phyloP scores from a whole-genome alignment of 2,888 invertebrate genomes.

The Sinohyriopsis cumingii region DNA sequence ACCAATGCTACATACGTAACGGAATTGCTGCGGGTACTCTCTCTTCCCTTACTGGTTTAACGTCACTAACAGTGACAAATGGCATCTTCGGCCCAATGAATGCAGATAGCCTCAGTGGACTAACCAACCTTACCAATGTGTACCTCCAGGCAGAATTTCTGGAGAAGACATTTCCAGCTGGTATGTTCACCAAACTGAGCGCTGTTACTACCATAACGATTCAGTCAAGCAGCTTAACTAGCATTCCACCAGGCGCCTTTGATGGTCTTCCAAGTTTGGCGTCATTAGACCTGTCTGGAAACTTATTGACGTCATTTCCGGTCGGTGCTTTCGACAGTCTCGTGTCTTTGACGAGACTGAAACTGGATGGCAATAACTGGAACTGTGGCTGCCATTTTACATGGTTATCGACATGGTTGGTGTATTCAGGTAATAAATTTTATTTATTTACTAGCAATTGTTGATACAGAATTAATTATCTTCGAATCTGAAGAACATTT shows the following conservation, averaged over 20 bases:
- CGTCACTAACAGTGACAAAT: slow-evolving; percentile 7
- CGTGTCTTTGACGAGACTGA: slow-evolving; percentile 12
- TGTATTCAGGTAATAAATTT: slow-evolving; percentile 16
- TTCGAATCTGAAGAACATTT: too few relatives aligned
- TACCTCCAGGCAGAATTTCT: slow-evolving; percentile 18
- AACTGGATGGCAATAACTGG: slow-evolving; percentile 15
- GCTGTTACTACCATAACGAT: slow-evolving; percentile 14
- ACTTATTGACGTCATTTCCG: slow-evolving; percentile 19
- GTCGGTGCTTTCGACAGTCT: slow-evolving; percentile 16
- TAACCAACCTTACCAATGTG: slow-evolving; percentile 5
- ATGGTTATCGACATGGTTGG: slow-evolving; percentile 17
- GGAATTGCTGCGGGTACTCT: slow-evolving; percentile 20
- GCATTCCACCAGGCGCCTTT: slow-evolving; percentile 10
- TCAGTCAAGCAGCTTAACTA: slow-evolving; percentile 13
- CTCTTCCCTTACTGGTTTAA: slow-evolving; percentile 13
- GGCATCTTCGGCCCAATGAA: slow-evolving; percentile 20
- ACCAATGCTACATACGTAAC: slow-evolving; percentile 17
- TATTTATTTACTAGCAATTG: not conserved
- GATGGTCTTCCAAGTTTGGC: slow-evolving; percentile 5
- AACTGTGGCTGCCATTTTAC: slow-evolving; percentile 21
- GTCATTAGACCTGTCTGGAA: slow-evolving; percentile 19
- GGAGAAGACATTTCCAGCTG: slow-evolving; percentile 9
- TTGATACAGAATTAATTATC: too few relatives aligned
- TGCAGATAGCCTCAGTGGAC: slow-evolving; percentile 17
- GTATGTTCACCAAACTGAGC: slow-evolving; percentile 10